Evolutionary conservation across 2,797 vertebrate species (phyloP).

Genomic region (Botia kubotai): DNA sequence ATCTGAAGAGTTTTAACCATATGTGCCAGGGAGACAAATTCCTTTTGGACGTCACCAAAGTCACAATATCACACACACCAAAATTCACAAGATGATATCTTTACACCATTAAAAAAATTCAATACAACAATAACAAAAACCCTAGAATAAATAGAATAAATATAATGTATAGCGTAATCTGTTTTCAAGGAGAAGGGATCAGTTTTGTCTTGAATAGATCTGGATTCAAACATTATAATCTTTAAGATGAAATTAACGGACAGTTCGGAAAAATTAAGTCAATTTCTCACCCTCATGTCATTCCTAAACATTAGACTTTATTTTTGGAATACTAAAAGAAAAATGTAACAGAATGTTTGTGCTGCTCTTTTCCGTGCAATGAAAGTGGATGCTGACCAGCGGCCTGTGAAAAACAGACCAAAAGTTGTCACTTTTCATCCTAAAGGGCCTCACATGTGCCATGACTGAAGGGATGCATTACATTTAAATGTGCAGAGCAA

Average conservation of each 20-base stretch:
- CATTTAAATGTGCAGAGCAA: not conserved
- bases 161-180: constrained; percentile 27
- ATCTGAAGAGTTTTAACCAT: not conserved
- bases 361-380: not conserved
- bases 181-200: not conserved
- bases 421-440: no score
- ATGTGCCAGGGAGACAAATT: not conserved
- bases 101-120: constrained; percentile 17
- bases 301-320: not conserved
- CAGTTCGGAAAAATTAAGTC: not conserved
- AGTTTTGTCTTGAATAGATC: not conserved
- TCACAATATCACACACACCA: constrained; percentile 46
- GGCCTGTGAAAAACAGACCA: not conserved
- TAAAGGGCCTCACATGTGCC: no score
- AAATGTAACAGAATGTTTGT: not conserved
- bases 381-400: not conserved
- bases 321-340: not conserved
- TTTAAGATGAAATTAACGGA: not conserved
- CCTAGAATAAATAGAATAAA: constrained; percentile 11
- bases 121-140: constrained; percentile 29
- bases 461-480: no score
- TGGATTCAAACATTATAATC: not conserved
- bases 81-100: constrained; percentile 43
- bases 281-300: not conserved
- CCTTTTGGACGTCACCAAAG: constrained; percentile 36